These are phyloP conservation scores for Poecilia picta DNA, from an alignment of 2,797 vertebrate species.

Conservation along the genomic window DNA sequence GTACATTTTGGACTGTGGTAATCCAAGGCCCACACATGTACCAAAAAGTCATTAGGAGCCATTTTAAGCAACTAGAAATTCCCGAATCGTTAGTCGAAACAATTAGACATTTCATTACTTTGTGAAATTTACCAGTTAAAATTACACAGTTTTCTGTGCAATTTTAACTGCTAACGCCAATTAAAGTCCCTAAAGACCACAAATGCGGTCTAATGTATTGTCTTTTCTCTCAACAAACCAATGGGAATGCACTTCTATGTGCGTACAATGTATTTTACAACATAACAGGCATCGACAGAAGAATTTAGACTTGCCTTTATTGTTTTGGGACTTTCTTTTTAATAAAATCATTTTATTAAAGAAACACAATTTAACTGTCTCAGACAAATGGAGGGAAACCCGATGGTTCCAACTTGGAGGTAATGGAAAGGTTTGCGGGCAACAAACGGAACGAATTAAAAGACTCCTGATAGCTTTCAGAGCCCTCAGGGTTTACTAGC, in stretches of 20 bases:
- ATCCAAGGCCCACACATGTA: neutral
- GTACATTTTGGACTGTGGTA: neutral
- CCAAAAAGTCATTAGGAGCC: neutral
- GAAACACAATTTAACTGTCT: slow-evolving; percentile 1
- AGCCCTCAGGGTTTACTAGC: slow-evolving; percentile 14
- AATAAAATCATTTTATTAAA: neutral
- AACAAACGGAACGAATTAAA: slow-evolving; percentile 18
- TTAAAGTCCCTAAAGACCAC: neutral
- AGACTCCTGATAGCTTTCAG: slow-evolving; percentile 10
- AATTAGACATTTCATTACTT: neutral
- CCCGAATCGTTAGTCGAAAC: neutral
- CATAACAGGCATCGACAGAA: neutral
- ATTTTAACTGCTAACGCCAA: neutral
- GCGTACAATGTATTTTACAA: neutral
- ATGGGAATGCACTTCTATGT: neutral
- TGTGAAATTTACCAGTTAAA: neutral
- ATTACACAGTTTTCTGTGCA: neutral
- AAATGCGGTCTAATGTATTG: neutral
- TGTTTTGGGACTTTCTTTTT: neutral
- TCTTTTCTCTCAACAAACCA: neutral
- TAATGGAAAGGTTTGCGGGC: slow-evolving; percentile 2
- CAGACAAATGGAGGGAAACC: neutral
- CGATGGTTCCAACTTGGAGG: neutral
- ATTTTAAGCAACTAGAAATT: neutral
- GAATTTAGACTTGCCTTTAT: neutral